These are phyloP conservation scores for Narcine bancroftii DNA, from an alignment of 2,113 vertebrate genomes.

Conservation along the genomic window DNA sequence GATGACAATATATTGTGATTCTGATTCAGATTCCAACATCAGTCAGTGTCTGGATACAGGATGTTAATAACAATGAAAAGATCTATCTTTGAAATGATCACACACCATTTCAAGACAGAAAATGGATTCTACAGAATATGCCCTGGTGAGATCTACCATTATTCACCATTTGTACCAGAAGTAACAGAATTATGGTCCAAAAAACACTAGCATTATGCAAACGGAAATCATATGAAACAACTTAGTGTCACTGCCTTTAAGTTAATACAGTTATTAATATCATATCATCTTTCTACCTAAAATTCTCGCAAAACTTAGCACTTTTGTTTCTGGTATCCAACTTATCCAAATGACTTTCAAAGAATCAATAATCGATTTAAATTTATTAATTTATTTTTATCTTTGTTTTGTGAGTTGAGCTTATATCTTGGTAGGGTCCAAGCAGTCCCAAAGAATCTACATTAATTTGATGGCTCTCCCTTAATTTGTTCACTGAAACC, in stretches of 20 bases:
- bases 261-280: no score
- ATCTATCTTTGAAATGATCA: background rate
- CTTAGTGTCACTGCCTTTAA: no score
- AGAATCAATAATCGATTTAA: background rate
- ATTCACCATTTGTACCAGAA: background rate
- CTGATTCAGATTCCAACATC: no score
- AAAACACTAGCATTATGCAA: no score
- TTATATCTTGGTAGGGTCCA: no score
- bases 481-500: background rate
- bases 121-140: background rate
- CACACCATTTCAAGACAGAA: background rate
- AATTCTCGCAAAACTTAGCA: no score
- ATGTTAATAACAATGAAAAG: background rate
- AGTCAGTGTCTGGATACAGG: background rate
- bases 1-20: no score
- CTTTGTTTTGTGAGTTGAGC: no score
- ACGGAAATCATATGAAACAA: no score
- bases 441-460: background rate
- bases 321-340: no score
- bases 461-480: background rate
- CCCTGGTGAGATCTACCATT: background rate
- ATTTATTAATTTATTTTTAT: background rate
- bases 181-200: background rate
- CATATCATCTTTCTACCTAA: no score
- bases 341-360: no score